These are phyloP conservation scores for Mellivora capensis DNA, from an alignment of 2,113 vertebrate species.

Conservation along the genomic window DNA sequence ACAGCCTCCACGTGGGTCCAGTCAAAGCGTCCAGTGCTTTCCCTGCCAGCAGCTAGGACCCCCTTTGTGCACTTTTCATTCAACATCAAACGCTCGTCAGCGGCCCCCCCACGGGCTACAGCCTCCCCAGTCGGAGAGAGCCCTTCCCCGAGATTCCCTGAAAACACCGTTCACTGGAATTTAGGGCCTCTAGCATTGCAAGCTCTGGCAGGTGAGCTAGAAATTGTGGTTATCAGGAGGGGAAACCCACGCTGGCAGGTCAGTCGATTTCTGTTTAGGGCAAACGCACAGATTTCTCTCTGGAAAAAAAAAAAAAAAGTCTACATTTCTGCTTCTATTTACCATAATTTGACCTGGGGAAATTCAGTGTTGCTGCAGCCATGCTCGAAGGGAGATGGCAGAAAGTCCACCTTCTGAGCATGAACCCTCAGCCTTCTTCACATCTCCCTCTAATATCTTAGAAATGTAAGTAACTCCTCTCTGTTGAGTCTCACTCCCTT, in stretches of 20 bases:
- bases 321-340: neutral
- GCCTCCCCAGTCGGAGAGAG: neutral
- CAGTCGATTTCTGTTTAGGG: neutral
- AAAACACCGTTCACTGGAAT: neutral
- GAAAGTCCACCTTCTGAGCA: neutral
- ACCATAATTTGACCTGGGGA: neutral
- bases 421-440: neutral
- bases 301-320: too few relatives aligned
- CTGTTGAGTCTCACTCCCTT: neutral
- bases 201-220: neutral
- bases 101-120: neutral
- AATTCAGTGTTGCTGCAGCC: neutral
- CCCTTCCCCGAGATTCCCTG: neutral
- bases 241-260: neutral
- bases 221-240: neutral
- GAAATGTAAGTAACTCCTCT: neutral
- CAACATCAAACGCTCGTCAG: neutral
- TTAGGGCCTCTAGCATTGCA: neutral
- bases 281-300: neutral
- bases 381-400: neutral
- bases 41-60: rapidly evolving
- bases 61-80: neutral
- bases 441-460: neutral
- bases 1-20: neutral
- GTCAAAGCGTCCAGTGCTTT: neutral